Base-by-base conservation (phyloP, 2,797 vertebrate species). In the Scomberomorus guttatus region DNA sequence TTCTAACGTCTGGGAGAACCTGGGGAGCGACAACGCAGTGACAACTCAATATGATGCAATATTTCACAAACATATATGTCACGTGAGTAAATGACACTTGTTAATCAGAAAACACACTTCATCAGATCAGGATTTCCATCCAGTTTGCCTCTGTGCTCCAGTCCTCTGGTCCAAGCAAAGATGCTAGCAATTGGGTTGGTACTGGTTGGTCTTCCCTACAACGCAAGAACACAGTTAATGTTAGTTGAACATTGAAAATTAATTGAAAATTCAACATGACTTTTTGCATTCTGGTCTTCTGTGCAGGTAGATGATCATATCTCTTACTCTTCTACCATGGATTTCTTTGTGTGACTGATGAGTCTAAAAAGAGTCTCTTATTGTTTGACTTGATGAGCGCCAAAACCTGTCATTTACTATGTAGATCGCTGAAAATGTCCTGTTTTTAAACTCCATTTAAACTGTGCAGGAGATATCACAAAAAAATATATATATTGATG, bases 121-220 rank as follows among this genome's bases (percentile, higher is more conserved):
- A 99, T 95, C 63, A 99, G 95, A 22, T 98, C 97, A 0, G 93
- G 87, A 84, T 97, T 99, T 52, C 95, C 93, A 6, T 99, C 98
- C 65, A 99, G 94, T 87, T 98, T 98, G 60, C 98, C 98, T 63
- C 98, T 92, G 86, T 99, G 98, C 83, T 98, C 97, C 85, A 99
- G 94, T 62, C 97, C 98, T 0, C 97, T 93, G 0, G 98, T 99
- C 98, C 98, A 99, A 22, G 98, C 98, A 14, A 99, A 99, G 91
- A 99, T 98, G 86, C 98, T 99, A 9, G 98, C 98, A 0, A 99
- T 99, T 52, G 98, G 98, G 91, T 99, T 99, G 37, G 98, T 99
- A 77, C 98, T 99, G 79, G 98, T 99, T 34, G 97, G 95, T 62
- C 89, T 95, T 24, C 98, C 98, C 98, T 99, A 73, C 20, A 1